Conservation (phyloP, 2,797 vertebrate genomes). For the Pseudopleuronectes americanus region DNA sequence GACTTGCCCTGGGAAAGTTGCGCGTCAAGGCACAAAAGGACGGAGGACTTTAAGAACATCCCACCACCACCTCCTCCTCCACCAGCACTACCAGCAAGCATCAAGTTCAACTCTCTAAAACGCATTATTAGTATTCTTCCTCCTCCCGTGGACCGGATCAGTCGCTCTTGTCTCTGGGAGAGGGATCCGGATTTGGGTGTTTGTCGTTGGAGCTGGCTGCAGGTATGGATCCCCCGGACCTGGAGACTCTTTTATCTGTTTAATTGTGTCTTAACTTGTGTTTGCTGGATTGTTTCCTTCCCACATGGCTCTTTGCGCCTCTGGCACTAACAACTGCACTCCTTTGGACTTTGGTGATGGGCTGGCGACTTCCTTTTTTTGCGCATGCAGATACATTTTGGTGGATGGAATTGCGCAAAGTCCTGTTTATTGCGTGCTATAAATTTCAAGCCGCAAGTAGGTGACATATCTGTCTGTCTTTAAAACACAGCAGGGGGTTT, state of each 20-base stretch:
- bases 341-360: conserved; percentile 65
- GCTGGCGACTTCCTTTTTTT: conserved; percentile 27
- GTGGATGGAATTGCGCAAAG: conserved; percentile 22
- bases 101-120: not conserved
- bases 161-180: conserved; percentile 3
- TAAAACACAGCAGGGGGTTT: not conserved
- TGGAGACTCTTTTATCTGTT: conserved; percentile 4
- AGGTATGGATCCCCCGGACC: conserved; percentile 64
- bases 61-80: conserved; percentile 49
- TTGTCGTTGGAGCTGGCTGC: conserved; percentile 34
- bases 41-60: conserved; percentile 67
- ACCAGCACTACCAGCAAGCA: conserved; percentile 21
- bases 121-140: conserved; percentile 25
- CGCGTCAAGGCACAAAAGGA: conserved; percentile 66
- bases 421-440: conserved; percentile 9
- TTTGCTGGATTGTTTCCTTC: conserved; percentile 36
- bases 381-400: not conserved
- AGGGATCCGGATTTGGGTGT: conserved; percentile 41
- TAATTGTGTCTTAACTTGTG: not conserved
- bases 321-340: conserved; percentile 45
- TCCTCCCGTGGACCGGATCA: conserved; percentile 32
- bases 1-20: conserved; percentile 79
- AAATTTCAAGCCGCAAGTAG: not conserved
- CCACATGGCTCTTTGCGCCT: conserved; percentile 43
- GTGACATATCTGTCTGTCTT: conserved; percentile 7